Percentiles rank a stretch among this genome's conserved stretches.
Evolutionary conservation across 2,797 vertebrate species (phyloP).

Genomic region (Mus spretus): DNA sequence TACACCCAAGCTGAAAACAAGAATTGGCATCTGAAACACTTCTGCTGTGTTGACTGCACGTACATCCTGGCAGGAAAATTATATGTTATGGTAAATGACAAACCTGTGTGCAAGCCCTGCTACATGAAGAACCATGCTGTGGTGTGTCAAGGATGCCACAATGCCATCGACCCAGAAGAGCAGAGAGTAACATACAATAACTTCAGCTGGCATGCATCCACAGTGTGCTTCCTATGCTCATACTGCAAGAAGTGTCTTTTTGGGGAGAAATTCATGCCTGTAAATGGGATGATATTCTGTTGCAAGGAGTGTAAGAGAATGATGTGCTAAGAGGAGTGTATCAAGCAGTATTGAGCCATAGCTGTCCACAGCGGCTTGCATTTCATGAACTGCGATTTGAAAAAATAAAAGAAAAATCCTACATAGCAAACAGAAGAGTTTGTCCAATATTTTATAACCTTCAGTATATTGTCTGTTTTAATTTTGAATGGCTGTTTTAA

Average conservation of each 20-base stretch:
- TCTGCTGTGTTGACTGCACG: slow-evolving; percentile 99
- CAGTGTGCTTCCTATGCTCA: slow-evolving; percentile 95
- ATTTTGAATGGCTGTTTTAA: slow-evolving; percentile 66
- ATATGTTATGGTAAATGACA: slow-evolving; percentile 96
- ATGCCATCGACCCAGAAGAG: slow-evolving; percentile 95
- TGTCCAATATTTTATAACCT: slow-evolving; percentile 57
- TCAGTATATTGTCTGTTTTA: background rate
- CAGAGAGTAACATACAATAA: slow-evolving; percentile 96
- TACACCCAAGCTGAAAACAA: slow-evolving; percentile 98
- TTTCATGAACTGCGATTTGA: slow-evolving; percentile 83
- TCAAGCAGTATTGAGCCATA: slow-evolving; percentile 23
- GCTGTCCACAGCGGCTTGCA: slow-evolving; percentile 83
- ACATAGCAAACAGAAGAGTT: slow-evolving; percentile 65
- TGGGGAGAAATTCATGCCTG: slow-evolving; percentile 96
- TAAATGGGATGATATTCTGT: slow-evolving; percentile 95
- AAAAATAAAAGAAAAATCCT: slow-evolving; percentile 54
- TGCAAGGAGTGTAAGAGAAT: slow-evolving; percentile 97
- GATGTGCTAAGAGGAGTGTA: slow-evolving; percentile 86
- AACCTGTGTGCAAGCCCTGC: slow-evolving; percentile 96
- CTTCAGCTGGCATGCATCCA: slow-evolving; percentile 96
- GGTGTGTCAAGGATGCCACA: slow-evolving; percentile 95
- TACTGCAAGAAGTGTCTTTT: slow-evolving; percentile 96
- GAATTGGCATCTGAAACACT: slow-evolving; percentile 99
- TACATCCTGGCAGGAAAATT: slow-evolving; percentile 97
- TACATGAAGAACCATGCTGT: slow-evolving; percentile 96